phyloP scores from a whole-genome alignment of 1,140 invertebrate species.

The Scaptomyza pallida region DNA sequence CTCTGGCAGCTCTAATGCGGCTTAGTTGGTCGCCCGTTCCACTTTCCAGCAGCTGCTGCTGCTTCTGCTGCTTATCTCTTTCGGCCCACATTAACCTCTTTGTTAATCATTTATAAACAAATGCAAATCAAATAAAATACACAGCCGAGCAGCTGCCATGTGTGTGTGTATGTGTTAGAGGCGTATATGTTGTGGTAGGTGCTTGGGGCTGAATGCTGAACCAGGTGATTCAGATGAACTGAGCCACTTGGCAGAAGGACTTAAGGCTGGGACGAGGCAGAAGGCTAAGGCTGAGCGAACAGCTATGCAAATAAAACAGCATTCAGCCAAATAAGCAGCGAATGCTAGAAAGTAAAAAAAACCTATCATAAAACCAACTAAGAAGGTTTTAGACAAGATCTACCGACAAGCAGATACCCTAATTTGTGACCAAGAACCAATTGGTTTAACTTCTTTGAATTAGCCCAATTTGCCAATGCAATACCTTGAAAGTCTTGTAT shows the following conservation, averaged over 20 bases:
- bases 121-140: conserved; percentile 78
- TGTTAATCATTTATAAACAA: conserved; percentile 82
- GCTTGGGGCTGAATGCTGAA: conserved; percentile 13
- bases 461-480: no score
- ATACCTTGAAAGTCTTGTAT: no score
- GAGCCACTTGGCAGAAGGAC: conserved; percentile 12
- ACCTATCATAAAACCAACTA: no score
- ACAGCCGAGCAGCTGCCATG: conserved; percentile 21
- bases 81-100: conserved; percentile 75
- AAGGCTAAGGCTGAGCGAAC: conserved; percentile 18
- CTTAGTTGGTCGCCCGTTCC: no score
- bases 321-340: conserved; percentile 65
- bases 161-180: no score
- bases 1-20: background rate
- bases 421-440: no score
- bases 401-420: no score
- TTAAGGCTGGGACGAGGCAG: background rate
- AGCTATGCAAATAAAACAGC: conserved; percentile 74
- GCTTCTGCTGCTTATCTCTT: conserved; percentile 55
- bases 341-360: conserved; percentile 49
- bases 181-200: no score
- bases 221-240: conserved; percentile 21
- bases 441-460: no score
- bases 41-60: no score
- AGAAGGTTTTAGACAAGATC: no score